Evolutionary conservation across 2,888 invertebrate genomes (phyloP).

Genomic region (Sarcophaga caerulescens): DNA sequence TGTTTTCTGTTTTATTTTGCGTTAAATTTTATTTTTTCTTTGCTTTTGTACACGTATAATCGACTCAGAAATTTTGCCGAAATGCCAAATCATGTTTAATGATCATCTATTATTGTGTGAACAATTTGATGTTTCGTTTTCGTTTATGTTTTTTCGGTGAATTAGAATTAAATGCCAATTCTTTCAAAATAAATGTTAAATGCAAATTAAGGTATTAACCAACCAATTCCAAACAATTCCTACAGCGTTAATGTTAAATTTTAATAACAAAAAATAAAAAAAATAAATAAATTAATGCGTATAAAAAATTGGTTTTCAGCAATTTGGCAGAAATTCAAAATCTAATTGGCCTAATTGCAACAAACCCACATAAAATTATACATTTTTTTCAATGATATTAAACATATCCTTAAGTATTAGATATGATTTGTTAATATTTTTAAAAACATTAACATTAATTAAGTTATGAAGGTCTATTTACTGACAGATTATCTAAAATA

Average conservation of each 20-base stretch:
- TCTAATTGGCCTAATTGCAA: slow-evolving; percentile 63
- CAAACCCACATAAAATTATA: slow-evolving; percentile 41
- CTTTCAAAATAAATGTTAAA: slow-evolving; percentile 67
- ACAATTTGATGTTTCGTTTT: slow-evolving; percentile 3
- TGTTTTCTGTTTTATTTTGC: neutral
- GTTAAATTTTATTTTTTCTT: slow-evolving; percentile 1
- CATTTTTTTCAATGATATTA: neutral
- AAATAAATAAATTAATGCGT: neutral
- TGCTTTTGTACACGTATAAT: slow-evolving; percentile 14
- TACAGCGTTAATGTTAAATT: slow-evolving; percentile 11
- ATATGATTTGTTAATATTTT: neutral
- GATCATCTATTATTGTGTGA: slow-evolving; percentile 58
- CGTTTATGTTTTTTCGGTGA: slow-evolving; percentile 9
- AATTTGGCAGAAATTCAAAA: slow-evolving; percentile 38
- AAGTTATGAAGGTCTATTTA: slow-evolving; percentile 26
- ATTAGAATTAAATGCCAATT: slow-evolving; percentile 67
- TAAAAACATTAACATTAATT: neutral
- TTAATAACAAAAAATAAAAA: neutral
- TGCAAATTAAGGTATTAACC: slow-evolving; percentile 60
- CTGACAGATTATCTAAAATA: neutral
- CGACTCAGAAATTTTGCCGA: slow-evolving; percentile 47
- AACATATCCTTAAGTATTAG: neutral
- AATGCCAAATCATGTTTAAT: slow-evolving; percentile 67
- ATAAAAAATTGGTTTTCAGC: neutral
- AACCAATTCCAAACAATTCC: slow-evolving; percentile 9